A percentile compares a stretch with the other conserved stretches of the same genome.
Evolutionary conservation across 2,113 vertebrate genomes (phyloP).

Genomic region (Hippolais icterina): DNA sequence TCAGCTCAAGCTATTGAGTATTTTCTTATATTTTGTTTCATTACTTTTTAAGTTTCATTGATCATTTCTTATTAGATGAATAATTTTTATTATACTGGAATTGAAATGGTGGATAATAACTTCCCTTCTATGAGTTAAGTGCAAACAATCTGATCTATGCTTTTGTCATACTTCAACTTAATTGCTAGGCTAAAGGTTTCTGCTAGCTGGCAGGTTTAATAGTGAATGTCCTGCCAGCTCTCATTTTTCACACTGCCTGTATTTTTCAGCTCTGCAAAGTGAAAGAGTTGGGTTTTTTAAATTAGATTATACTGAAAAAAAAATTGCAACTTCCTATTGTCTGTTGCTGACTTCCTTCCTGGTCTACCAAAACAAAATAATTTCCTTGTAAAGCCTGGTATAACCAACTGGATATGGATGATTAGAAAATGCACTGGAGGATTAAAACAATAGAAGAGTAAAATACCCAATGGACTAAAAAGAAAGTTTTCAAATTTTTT

Average conservation of each 20-base stretch:
- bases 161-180: background rate
- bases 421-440: background rate
- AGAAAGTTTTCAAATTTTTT: background rate
- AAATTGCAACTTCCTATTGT: background rate
- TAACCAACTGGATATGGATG: background rate
- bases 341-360: background rate
- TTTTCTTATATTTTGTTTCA: background rate
- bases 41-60: background rate
- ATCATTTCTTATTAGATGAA: background rate
- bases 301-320: background rate
- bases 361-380: background rate
- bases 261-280: background rate
- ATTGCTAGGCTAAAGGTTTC: background rate
- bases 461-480: background rate
- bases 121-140: background rate
- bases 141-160: background rate
- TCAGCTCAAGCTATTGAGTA: background rate
- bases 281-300: fast-evolving
- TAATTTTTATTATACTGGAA: background rate
- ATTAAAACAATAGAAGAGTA: background rate
- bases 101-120: background rate
- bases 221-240: background rate
- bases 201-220: background rate
- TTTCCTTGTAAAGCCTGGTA: background rate
- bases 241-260: background rate